A percentile compares a stretch with the other conserved stretches of the same genome.
Evolutionary conservation across 30 jellyfish, hydroid and myxozoan genomes (phyloP).

Genomic region (Cassiopea andromeda): DNA sequence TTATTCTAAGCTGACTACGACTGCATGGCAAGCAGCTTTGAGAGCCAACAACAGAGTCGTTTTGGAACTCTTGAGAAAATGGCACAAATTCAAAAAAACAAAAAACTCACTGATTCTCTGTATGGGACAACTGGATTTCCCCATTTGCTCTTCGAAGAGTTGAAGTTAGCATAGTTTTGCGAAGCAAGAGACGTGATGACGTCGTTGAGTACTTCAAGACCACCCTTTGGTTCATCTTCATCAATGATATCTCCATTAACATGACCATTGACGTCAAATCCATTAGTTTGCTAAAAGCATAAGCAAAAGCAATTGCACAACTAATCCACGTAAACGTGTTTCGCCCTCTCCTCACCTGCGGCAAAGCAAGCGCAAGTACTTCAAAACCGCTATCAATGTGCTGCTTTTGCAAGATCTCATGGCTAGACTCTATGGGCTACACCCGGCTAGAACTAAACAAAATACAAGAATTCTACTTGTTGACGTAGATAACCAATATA

Average conservation of each 20-base stretch:
- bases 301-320: not conserved
- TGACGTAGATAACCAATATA: too few relatives aligned
- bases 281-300: constrained; percentile 27
- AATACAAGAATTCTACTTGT: too few relatives aligned
- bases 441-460: too few relatives aligned
- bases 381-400: too few relatives aligned
- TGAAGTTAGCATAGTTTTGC: constrained; percentile 86
- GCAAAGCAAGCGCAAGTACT: too few relatives aligned
- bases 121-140: constrained; percentile 86
- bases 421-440: too few relatives aligned
- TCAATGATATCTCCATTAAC: constrained; percentile 40
- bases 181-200: constrained; percentile 92
- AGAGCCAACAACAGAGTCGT: too few relatives aligned
- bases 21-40: too few relatives aligned
- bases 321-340: not conserved
- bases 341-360: too few relatives aligned
- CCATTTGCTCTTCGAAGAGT: constrained; percentile 90
- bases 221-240: constrained; percentile 84
- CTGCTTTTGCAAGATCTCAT: too few relatives aligned
- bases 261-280: constrained; percentile 44
- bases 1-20: too few relatives aligned
- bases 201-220: constrained; percentile 86
- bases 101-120: constrained; percentile 81
- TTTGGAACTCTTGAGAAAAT: not conserved
- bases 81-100: too few relatives aligned